Conservation (phyloP, 2,113 vertebrate species). For the Pongo pygmaeus region DNA sequence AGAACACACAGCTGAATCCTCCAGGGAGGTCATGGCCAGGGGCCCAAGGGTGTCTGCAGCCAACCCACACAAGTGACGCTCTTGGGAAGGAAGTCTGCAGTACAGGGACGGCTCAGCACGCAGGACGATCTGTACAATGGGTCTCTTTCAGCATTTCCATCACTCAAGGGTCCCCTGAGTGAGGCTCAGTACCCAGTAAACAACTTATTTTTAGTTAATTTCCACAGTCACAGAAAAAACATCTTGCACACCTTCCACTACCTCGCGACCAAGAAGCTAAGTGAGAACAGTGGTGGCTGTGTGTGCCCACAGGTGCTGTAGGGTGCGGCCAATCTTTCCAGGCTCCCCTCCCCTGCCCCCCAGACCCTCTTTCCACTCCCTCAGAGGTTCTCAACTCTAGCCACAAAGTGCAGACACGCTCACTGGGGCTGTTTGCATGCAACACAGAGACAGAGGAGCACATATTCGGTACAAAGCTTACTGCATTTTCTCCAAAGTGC, state of each 20-base stretch:
- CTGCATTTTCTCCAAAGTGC: background rate
- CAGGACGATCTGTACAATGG: background rate
- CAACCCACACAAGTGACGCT: background rate
- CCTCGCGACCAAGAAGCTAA: conserved; percentile 6
- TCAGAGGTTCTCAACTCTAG: conserved; percentile 33
- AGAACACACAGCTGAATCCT: background rate
- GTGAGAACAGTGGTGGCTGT: conserved; percentile 59
- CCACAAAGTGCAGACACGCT: background rate
- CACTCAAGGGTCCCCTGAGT: background rate
- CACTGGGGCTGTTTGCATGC: background rate
- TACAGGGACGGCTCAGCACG: background rate
- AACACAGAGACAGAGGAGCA: background rate
- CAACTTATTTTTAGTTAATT: conserved; percentile 75
- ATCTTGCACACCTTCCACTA: conserved; percentile 48
- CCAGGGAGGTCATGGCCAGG: background rate
- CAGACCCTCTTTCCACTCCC: conserved; percentile 47
- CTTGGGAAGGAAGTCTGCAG: background rate
- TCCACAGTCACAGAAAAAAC: conserved; percentile 57
- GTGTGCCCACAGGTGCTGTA: background rate
- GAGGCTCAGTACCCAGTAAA: conserved; percentile 62
- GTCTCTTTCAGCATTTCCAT: conserved; percentile 49
- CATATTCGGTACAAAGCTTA: background rate
- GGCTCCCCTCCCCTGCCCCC: conserved; percentile 43
- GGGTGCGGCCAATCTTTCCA: conserved; percentile 50
- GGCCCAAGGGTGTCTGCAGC: background rate